Base-by-base conservation (phyloP, 2,888 invertebrate species). In the Dasysyrphus albostriatus region DNA sequence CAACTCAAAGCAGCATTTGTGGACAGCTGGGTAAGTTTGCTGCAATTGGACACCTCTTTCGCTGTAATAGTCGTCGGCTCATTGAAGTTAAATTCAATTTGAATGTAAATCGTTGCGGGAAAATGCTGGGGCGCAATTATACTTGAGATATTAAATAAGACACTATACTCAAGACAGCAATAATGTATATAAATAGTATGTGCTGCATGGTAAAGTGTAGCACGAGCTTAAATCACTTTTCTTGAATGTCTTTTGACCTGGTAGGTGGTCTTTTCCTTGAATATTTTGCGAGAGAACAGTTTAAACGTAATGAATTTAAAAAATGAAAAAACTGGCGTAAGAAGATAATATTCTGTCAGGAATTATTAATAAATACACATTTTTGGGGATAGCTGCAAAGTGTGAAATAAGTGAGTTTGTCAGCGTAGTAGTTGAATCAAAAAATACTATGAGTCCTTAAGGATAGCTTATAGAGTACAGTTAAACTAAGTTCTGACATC, bases 1-100 rank as follows among this genome's bases (percentile, higher is more conserved):
- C 34, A 75, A 58, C 54, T 54, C 24, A 24, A 47, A 32, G 65
- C 75, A 65, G 75, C 65, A 54, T 39, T 69, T 44, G 72, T 70
- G 58, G 81, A 82, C 85, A 85, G 81, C 82, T 82, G 85, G 81
- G 72, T 56, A 73, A 63, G 51, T 63, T 24, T 24, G 24, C 24
- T n/a, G 78, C 87, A 78, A 83, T 72, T 54, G 83, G 87, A 87
- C 87, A 83, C 83, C 75, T 83, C 32, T 10, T 10, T 4, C 42
- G 42, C 29, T 54, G 51, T 59, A 73, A 82, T 83, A 73, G 65
- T 70, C 70, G 69, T 49, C 77, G 70, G 24, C 42, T 74, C 74
- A 73, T 49, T 85, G 70, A 39, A 77, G 81, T 65, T 65, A 78
- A 49, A 83, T 72, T 51, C 78, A 78, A 78, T 78, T 78, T 75